Evolutionary conservation across 2,888 invertebrate species (phyloP).

Genomic region (Aphelenchoides bicaudatus): DNA sequence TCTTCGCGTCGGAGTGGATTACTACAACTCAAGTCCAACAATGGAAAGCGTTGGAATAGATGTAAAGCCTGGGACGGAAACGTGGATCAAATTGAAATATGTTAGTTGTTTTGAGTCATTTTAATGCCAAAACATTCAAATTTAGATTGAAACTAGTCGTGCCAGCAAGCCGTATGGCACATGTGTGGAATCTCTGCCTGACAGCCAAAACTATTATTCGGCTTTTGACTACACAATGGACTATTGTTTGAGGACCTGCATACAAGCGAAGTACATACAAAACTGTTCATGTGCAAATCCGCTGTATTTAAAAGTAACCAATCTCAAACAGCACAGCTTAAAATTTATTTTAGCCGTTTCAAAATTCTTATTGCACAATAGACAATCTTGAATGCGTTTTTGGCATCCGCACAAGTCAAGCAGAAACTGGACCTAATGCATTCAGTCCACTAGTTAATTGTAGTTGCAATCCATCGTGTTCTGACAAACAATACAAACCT

Average conservation of each 20-base stretch:
- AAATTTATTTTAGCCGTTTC: too few species aligned
- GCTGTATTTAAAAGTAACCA: constrained; percentile 19
- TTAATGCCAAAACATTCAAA: neutral
- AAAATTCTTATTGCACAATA: constrained; percentile 19
- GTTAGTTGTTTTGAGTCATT: constrained; percentile 21
- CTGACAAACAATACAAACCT: constrained; percentile 11
- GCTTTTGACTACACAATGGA: constrained; percentile 22
- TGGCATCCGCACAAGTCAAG: neutral
- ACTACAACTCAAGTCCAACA: constrained; percentile 15
- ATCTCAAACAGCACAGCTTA: too few species aligned
- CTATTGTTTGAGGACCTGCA: constrained; percentile 25
- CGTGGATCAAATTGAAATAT: constrained; percentile 21
- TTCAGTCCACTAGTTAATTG: constrained; percentile 14
- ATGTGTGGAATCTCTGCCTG: constrained; percentile 16
- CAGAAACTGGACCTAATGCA: neutral
- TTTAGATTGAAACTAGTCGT: constrained; percentile 18
- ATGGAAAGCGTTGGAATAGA: constrained; percentile 26
- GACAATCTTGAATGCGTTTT: constrained; percentile 7
- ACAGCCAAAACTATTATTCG: constrained; percentile 21
- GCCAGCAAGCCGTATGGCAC: constrained; percentile 23
- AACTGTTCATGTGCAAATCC: constrained; percentile 28
- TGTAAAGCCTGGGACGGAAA: constrained; percentile 21
- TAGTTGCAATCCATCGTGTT: constrained; percentile 20
- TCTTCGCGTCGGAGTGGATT: constrained; percentile 14
- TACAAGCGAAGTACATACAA: constrained; percentile 18